Conservation (phyloP, 2,113 vertebrate species). For the Herpetotheres cachinnans region DNA sequence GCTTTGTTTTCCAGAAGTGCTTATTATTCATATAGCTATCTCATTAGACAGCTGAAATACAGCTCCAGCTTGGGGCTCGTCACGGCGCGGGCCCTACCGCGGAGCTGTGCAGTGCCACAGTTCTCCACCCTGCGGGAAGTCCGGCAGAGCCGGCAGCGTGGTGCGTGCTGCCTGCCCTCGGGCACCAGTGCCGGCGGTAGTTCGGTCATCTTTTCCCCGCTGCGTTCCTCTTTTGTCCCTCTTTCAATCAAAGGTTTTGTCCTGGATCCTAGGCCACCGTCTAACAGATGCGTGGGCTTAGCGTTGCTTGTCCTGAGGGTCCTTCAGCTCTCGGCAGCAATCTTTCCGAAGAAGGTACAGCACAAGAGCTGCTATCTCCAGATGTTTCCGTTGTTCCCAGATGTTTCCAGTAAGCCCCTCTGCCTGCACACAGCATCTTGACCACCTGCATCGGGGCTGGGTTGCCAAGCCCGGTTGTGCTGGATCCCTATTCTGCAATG, state of each 20-base stretch:
- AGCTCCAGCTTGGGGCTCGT: background rate
- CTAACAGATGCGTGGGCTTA: background rate
- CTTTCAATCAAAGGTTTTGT: background rate
- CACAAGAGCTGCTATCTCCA: background rate
- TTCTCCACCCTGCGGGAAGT: fast-evolving
- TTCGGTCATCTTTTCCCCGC: background rate
- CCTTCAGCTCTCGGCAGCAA: background rate
- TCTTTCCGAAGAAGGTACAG: background rate
- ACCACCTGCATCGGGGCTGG: fast-evolving
- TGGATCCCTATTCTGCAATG: background rate
- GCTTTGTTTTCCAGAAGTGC: conserved; percentile 30
- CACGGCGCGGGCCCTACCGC: fast-evolving
- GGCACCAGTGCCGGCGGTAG: fast-evolving
- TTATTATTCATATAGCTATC: conserved; percentile 13
- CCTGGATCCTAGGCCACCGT: background rate
- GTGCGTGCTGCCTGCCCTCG: background rate
- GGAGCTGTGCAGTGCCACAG: fast-evolving
- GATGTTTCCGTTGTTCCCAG: background rate
- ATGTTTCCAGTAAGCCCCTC: background rate
- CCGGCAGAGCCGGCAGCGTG: background rate
- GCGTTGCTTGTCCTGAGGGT: background rate
- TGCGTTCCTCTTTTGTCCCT: background rate
- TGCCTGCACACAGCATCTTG: background rate
- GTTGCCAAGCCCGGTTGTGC: background rate
- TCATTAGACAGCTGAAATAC: background rate